These are phyloP conservation scores for Choloepus didactylus DNA, from an alignment of 2,797 vertebrate genomes.

Conservation along the genomic window DNA sequence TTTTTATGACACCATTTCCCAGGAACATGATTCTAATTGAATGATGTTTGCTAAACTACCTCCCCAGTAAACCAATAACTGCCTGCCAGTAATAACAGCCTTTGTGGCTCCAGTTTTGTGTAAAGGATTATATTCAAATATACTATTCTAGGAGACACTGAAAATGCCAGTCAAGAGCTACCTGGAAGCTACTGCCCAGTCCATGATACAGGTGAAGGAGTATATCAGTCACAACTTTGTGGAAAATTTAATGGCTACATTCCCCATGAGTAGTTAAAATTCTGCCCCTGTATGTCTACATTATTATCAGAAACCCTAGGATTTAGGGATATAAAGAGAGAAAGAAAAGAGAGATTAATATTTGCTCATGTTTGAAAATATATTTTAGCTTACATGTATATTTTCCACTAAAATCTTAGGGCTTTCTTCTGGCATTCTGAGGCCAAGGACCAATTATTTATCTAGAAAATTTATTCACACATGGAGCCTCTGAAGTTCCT, in stretches of 20 bases:
- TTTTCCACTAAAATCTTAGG: not conserved
- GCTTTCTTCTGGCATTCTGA: not conserved
- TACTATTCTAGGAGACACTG: not conserved
- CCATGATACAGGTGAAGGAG: not conserved
- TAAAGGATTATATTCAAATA: not conserved
- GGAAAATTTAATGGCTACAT: not conserved
- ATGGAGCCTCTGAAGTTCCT: not conserved
- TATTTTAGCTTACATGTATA: not conserved
- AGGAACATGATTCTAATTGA: conserved; percentile 58
- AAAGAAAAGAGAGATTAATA: not conserved
- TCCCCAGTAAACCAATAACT: conserved; percentile 35
- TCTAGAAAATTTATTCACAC: not conserved
- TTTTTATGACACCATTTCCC: conserved; percentile 63
- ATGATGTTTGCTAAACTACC: conserved; percentile 44
- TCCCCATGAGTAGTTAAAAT: conserved; percentile 10
- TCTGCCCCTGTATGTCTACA: not conserved
- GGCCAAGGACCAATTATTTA: not conserved
- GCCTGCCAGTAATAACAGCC: not conserved
- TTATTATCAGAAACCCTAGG: not conserved
- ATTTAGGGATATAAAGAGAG: not conserved
- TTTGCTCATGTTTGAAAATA: not conserved
- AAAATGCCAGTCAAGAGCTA: not conserved
- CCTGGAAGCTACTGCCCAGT: not conserved
- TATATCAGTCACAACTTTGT: not conserved
- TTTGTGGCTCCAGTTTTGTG: not conserved